phyloP scores from a whole-genome alignment of 2,888 invertebrate genomes.

The Drosophila anomalata region DNA sequence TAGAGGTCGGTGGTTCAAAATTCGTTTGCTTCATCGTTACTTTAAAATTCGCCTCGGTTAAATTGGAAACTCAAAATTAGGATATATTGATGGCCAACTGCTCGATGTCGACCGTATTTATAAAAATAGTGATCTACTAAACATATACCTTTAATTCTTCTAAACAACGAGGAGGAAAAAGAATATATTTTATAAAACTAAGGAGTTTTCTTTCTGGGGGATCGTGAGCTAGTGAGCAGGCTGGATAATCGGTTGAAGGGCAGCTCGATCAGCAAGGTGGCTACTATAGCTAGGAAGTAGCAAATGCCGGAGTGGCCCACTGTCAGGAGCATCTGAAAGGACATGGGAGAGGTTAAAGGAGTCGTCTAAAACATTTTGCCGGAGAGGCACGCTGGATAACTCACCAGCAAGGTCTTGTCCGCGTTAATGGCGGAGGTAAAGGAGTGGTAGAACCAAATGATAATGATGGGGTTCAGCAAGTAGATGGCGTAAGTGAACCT shows the following conservation, averaged over 20 bases:
- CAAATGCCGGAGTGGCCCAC: slow-evolving; percentile 19
- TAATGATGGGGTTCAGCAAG: slow-evolving; percentile 50
- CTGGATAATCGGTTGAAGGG: slow-evolving; percentile 39
- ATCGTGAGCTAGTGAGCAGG: slow-evolving; percentile 4
- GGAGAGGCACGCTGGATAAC: not conserved
- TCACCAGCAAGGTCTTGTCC: slow-evolving; percentile 38
- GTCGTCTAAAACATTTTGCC: not conserved
- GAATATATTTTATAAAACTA: not conserved
- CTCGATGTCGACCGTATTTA: too few relatives aligned
- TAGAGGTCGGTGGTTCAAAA: too few relatives aligned
- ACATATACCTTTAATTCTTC: too few relatives aligned
- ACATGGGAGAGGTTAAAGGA: not conserved
- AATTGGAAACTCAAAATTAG: too few relatives aligned
- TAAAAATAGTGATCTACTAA: too few relatives aligned
- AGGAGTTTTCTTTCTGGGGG: not conserved
- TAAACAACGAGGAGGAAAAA: too few relatives aligned
- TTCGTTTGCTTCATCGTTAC: too few relatives aligned
- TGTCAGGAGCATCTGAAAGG: slow-evolving; percentile 33
- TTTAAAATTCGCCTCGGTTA: too few relatives aligned
- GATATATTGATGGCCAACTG: too few relatives aligned
- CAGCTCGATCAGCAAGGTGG: slow-evolving; percentile 51
- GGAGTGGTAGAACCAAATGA: slow-evolving; percentile 33
- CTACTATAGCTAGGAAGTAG: slow-evolving; percentile 15
- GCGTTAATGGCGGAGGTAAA: slow-evolving; percentile 22
- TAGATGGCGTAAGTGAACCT: slow-evolving; percentile 50